A percentile compares a stretch with the other conserved stretches of the same genome.
Evolutionary conservation across 2,888 invertebrate species (phyloP).

Genomic region (Sclerodermus sp.): DNA sequence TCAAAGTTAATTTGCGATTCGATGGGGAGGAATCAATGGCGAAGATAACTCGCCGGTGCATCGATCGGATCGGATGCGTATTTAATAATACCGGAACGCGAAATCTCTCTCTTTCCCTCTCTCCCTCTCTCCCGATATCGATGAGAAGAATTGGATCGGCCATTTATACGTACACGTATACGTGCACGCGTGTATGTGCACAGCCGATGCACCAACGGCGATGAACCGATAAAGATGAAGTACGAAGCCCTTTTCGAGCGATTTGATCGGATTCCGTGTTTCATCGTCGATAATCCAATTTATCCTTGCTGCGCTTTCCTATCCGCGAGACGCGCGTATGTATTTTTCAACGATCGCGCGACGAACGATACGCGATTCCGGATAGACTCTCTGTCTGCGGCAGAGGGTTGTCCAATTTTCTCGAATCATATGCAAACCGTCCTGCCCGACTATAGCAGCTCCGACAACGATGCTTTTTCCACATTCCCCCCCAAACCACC

Average conservation of each 20-base stretch:
- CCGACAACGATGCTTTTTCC: background rate
- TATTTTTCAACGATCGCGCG: slow-evolving; percentile 34
- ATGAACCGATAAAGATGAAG: slow-evolving; percentile 33
- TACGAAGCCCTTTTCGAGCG: slow-evolving; percentile 42
- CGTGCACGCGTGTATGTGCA: background rate
- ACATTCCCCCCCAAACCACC: too few species aligned
- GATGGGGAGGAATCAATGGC: too few species aligned
- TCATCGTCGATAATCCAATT: slow-evolving; percentile 48
- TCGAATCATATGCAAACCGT: slow-evolving; percentile 24
- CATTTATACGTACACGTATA: too few species aligned
- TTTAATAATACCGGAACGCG: too few species aligned
- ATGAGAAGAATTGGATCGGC: too few species aligned
- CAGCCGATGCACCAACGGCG: slow-evolving; percentile 11
- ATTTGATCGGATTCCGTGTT: slow-evolving; percentile 45
- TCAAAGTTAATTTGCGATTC: too few species aligned
- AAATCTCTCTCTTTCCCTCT: too few species aligned
- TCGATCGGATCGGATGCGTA: too few species aligned
- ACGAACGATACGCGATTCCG: slow-evolving; percentile 18
- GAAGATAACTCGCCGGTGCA: too few species aligned
- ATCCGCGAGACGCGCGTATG: slow-evolving; percentile 12
- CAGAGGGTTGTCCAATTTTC: slow-evolving; percentile 29
- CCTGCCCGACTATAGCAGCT: too few species aligned
- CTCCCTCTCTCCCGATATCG: too few species aligned
- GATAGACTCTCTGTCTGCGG: slow-evolving; percentile 17
- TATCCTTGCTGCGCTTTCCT: slow-evolving; percentile 25